Evolutionary conservation across 2,888 invertebrate genomes (phyloP).

Genomic region (Synergus itoensis): DNA sequence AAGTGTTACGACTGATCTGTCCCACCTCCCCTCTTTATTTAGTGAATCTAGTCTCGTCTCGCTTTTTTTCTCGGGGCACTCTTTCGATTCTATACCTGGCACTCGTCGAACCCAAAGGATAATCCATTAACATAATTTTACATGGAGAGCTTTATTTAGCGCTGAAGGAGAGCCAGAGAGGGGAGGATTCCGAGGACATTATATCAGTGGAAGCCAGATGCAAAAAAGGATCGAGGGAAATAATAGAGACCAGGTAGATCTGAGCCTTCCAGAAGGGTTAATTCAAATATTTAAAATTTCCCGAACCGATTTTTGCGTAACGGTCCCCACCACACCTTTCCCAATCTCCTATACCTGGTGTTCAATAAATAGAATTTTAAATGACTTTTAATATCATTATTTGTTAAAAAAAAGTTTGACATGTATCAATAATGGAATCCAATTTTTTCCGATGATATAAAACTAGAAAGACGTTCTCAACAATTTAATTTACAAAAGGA

Average conservation of each 20-base stretch:
- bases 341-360: constrained; percentile 38
- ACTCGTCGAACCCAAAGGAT: constrained; percentile 67
- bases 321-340: constrained; percentile 57
- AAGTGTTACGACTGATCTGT: constrained; percentile 36
- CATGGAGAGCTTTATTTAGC: constrained; percentile 68
- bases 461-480: background rate
- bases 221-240: constrained; percentile 72
- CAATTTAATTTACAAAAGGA: too few species aligned
- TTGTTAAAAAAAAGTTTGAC: background rate
- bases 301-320: constrained; percentile 73
- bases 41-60: constrained; percentile 64
- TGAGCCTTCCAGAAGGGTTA: constrained; percentile 67
- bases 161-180: constrained; percentile 40
- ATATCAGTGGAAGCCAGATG: constrained; percentile 75
- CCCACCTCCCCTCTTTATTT: constrained; percentile 45
- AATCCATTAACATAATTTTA: constrained; percentile 79
- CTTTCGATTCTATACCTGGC: constrained; percentile 52
- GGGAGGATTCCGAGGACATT: constrained; percentile 61
- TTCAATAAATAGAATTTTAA: constrained; percentile 2
- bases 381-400: background rate
- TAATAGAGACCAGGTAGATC: constrained; percentile 64
- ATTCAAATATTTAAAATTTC: constrained; percentile 77
- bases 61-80: constrained; percentile 11
- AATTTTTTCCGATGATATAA: background rate
- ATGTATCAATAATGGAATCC: background rate